Conservation (phyloP, 2,113 vertebrate genomes). For the Boleophthalmus pectinirostris region DNA sequence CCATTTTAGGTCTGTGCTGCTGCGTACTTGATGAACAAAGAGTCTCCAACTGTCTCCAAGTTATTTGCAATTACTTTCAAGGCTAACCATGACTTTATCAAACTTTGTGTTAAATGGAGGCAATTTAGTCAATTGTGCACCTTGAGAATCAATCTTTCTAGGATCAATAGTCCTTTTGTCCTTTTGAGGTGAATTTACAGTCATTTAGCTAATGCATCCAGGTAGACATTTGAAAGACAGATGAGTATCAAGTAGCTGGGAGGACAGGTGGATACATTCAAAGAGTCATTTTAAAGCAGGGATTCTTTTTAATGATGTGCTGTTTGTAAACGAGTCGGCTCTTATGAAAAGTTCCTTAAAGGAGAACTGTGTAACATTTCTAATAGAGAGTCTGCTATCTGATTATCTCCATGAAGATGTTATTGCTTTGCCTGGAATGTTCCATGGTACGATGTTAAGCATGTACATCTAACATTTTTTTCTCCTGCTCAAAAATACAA, state of each 20-base stretch:
- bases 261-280: no score
- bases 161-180: conserved; percentile 6
- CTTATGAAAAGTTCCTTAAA: no score
- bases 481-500: no score
- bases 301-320: no score
- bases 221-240: conserved; percentile 1
- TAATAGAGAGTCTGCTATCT: no score
- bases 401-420: no score
- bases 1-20: not conserved
- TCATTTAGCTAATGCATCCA: conserved; percentile 6
- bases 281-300: no score
- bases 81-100: not conserved
- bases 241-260: not conserved
- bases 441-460: no score
- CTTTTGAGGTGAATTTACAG: not conserved
- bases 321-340: no score
- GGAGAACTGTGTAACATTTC: no score
- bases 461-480: no score
- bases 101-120: conserved; percentile 3
- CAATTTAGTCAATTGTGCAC: not conserved
- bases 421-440: no score
- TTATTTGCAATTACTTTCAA: not conserved
- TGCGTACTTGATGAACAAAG: not conserved
- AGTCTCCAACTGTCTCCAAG: not conserved
- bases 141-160: not conserved